Percentiles rank a stretch among this genome's conserved stretches.
Evolutionary conservation across 2,113 vertebrate species (phyloP).

Genomic region (Psophia crepitans): DNA sequence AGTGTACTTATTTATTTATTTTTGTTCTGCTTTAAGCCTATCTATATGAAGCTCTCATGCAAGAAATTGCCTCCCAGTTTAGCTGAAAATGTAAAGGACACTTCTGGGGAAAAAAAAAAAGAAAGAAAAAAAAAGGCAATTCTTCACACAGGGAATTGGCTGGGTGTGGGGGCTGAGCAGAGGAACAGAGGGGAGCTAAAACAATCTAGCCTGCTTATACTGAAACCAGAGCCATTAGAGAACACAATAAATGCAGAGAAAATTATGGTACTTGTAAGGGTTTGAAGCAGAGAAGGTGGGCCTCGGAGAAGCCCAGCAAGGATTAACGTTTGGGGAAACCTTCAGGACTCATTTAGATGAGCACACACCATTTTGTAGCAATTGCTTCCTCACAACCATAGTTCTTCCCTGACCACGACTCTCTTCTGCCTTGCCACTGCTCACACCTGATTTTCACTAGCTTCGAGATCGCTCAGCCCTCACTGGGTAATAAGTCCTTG

Average conservation of each 20-base stretch:
- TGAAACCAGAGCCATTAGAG: background rate
- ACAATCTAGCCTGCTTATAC: background rate
- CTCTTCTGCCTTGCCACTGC: background rate
- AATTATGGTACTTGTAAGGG: background rate
- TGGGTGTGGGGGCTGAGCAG: background rate
- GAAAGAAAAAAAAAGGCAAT: background rate
- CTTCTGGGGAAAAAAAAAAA: background rate
- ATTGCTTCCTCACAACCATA: background rate
- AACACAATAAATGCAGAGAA: background rate
- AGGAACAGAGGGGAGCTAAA: background rate
- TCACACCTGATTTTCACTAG: background rate
- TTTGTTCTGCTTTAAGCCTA: slow-evolving; percentile 67
- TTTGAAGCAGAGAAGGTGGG: background rate
- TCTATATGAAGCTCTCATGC: slow-evolving; percentile 74
- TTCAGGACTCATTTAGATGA: background rate
- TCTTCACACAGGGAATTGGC: slow-evolving; percentile 32
- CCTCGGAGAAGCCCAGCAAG: background rate
- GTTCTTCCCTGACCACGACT: background rate
- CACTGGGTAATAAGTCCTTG: background rate
- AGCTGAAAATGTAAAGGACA: slow-evolving; percentile 71
- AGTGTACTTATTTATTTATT: slow-evolving; percentile 8
- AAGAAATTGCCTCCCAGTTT: slow-evolving; percentile 75
- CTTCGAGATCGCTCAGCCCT: background rate
- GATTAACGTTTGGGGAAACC: background rate
- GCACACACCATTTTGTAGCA: background rate